Evolutionary conservation across 2,888 invertebrate species (phyloP).

Genomic region (Spilosoma lubricipeda): DNA sequence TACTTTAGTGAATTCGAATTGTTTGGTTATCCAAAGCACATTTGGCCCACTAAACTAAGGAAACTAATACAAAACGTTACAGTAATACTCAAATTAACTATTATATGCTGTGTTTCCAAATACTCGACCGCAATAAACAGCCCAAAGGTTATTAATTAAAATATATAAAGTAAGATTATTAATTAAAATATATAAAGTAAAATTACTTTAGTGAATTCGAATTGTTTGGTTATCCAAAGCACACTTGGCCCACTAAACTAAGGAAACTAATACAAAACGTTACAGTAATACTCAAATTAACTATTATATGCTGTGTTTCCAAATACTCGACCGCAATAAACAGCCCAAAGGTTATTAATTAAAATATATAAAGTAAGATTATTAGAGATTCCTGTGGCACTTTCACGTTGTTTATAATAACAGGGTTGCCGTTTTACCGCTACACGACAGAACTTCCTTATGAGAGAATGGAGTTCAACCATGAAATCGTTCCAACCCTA

Average conservation of each 20-base stretch:
- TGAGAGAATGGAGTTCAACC: constrained; percentile 47
- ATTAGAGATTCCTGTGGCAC: constrained; percentile 39
- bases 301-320: not conserved
- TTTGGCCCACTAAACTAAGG: not conserved
- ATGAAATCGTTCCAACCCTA: constrained; percentile 41
- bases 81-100: not conserved
- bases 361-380: constrained; percentile 34
- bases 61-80: not conserved
- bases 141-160: constrained; percentile 16
- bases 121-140: constrained; percentile 10
- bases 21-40: too few species aligned
- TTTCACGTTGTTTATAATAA: constrained; percentile 32
- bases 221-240: too few species aligned
- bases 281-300: not conserved
- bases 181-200: constrained; percentile 28
- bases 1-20: constrained; percentile 36
- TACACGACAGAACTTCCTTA: constrained; percentile 31
- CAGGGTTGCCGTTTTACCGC: constrained; percentile 32
- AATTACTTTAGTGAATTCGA: constrained; percentile 43
- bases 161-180: constrained; percentile 38
- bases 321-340: constrained; percentile 9
- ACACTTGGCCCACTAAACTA: not conserved
- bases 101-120: not conserved
- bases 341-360: constrained; percentile 13
- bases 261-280: not conserved